phyloP scores from a whole-genome alignment of 2,888 invertebrate genomes.

The Lepidochitona cinerea region DNA sequence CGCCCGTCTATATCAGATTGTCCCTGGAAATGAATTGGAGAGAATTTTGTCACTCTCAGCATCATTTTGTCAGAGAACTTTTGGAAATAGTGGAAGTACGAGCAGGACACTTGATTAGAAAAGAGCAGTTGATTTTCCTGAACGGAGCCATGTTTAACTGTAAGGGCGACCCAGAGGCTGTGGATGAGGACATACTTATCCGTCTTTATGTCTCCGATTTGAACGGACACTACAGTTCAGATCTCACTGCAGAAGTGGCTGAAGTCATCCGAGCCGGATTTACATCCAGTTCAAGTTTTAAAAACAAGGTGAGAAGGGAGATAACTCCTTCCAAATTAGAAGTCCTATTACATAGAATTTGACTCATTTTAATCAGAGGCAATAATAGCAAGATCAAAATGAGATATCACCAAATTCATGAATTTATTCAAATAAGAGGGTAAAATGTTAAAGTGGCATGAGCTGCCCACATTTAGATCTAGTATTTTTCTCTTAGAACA shows the following conservation, averaged over 20 bases:
- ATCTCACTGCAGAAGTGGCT: conserved; percentile 42
- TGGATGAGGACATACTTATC: conserved; percentile 32
- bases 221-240: conserved; percentile 43
- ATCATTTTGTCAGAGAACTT: conserved; percentile 23
- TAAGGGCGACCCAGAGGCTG: not conserved
- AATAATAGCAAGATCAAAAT: too few relatives aligned
- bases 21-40: conserved; percentile 50
- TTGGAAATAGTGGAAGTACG: conserved; percentile 12
- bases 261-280: conserved; percentile 42
- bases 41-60: conserved; percentile 40
- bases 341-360: too few relatives aligned
- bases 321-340: too few relatives aligned
- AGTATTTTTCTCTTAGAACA: too few relatives aligned
- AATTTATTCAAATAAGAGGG: too few relatives aligned
- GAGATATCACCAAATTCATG: not conserved
- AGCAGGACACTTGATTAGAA: not conserved
- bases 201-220: conserved; percentile 48
- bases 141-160: not conserved
- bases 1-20: conserved; percentile 45
- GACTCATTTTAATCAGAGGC: too few relatives aligned
- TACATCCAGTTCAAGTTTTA: conserved; percentile 33
- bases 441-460: too few relatives aligned
- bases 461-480: too few relatives aligned
- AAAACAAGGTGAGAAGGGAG: conserved; percentile 47
- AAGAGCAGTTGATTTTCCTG: conserved; percentile 23